A percentile compares a stretch with the other conserved stretches of the same genome.
Evolutionary conservation across 2,888 invertebrate species (phyloP).

Genomic region (Onchidella celtica): DNA sequence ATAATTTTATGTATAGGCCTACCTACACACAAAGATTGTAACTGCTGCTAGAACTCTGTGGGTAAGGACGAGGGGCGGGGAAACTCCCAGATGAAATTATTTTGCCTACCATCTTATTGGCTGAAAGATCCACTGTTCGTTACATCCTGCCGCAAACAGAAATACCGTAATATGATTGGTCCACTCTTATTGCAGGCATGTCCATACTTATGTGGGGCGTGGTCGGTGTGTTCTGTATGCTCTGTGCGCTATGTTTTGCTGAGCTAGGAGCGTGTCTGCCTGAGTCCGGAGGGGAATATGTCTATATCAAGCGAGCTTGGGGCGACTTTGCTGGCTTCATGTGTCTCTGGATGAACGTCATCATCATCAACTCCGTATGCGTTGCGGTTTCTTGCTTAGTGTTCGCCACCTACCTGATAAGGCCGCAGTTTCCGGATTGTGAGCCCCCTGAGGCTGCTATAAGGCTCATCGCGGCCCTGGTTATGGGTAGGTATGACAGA

Average conservation of each 20-base stretch:
- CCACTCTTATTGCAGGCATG: slow-evolving; percentile 76
- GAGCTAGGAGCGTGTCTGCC: slow-evolving; percentile 94
- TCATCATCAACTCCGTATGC: slow-evolving; percentile 76
- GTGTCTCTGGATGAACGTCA: slow-evolving; percentile 77
- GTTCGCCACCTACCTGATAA: slow-evolving; percentile 76
- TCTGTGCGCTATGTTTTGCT: slow-evolving; percentile 94
- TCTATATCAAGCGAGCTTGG: slow-evolving; percentile 81
- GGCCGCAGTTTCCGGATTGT: slow-evolving; percentile 75
- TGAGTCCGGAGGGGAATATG: slow-evolving; percentile 81
- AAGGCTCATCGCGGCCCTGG: slow-evolving; percentile 69
- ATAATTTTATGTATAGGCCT: too few relatives aligned
- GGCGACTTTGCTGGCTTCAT: slow-evolving; percentile 77
- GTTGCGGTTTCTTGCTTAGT: slow-evolving; percentile 77
- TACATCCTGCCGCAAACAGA: too few relatives aligned
- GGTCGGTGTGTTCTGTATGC: slow-evolving; percentile 88
- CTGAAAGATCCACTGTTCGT: too few relatives aligned
- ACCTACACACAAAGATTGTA: too few relatives aligned
- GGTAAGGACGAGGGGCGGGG: too few relatives aligned
- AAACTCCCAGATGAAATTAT: too few relatives aligned
- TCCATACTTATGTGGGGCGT: slow-evolving; percentile 93
- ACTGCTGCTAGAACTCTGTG: too few relatives aligned
- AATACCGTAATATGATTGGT: too few relatives aligned
- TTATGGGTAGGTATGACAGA: slow-evolving; percentile 66
- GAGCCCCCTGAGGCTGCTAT: slow-evolving; percentile 68
- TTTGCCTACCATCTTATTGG: too few relatives aligned